A percentile compares a stretch with the other conserved stretches of the same genome.
Conservation (phyloP, 2,113 vertebrate species). For the Oncorhynchus keta region DNA sequence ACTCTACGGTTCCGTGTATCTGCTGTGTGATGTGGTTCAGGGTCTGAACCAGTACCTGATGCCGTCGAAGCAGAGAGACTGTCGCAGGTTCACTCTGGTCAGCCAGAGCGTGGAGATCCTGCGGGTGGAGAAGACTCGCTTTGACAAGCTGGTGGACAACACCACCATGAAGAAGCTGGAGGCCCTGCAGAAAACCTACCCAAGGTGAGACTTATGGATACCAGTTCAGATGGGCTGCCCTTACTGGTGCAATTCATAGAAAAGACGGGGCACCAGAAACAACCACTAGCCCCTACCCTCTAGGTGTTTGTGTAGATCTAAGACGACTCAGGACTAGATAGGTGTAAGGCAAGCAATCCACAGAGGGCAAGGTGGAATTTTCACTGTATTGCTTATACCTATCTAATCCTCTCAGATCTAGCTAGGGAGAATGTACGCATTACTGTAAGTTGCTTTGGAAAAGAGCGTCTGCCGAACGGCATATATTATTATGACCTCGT, state of each 20-base stretch:
- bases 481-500: background rate
- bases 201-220: background rate
- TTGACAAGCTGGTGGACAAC: background rate
- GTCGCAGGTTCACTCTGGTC: slow-evolving; percentile 43
- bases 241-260: background rate
- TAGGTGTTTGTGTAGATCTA: too few relatives aligned
- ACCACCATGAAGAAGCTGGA: background rate
- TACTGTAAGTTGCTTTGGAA: too few relatives aligned
- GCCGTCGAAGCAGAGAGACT: slow-evolving; percentile 38
- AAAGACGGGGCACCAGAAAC: background rate
- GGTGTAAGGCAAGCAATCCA: too few relatives aligned
- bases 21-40: slow-evolving; percentile 33
- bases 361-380: background rate
- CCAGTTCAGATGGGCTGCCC: background rate
- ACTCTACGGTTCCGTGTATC: background rate
- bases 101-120: slow-evolving; percentile 48
- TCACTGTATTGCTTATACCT: too few relatives aligned
- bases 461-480: too few relatives aligned
- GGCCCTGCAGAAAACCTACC: slow-evolving; percentile 5
- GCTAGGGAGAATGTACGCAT: too few relatives aligned
- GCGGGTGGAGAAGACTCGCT: background rate
- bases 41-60: slow-evolving; percentile 51
- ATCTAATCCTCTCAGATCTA: too few relatives aligned
- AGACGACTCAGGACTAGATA: too few relatives aligned
- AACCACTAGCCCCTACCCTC: too few relatives aligned